phyloP scores from a whole-genome alignment of 2,888 invertebrate genomes.

The Pyrochroa serraticornis region DNA sequence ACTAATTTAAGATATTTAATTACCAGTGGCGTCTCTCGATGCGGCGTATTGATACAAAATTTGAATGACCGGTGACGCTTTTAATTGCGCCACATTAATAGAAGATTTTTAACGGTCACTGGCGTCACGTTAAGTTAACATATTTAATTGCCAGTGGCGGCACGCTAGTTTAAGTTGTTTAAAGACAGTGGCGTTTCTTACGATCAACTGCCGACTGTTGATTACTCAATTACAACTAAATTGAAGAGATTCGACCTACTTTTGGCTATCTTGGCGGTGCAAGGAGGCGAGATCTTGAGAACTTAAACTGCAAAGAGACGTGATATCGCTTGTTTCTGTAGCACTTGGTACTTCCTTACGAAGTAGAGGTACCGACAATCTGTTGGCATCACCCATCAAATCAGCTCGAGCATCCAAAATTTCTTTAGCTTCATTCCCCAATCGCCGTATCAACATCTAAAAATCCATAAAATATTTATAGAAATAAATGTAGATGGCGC shows the following conservation, averaged over 20 bases:
- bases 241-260: conserved; percentile 41
- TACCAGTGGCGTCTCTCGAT: too few species aligned
- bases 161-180: too few species aligned
- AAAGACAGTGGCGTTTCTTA: too few species aligned
- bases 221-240: too few species aligned
- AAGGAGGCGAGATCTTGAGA: conserved; percentile 63
- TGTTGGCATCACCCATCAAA: conserved; percentile 52
- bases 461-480: conserved; percentile 21
- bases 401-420: conserved; percentile 53
- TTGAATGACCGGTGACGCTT: too few species aligned
- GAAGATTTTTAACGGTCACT: too few species aligned
- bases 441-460: conserved; percentile 71
- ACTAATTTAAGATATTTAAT: too few species aligned
- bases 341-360: conserved; percentile 65
- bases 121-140: too few species aligned
- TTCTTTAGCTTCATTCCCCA: conserved; percentile 67
- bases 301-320: conserved; percentile 74
- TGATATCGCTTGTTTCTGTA: conserved; percentile 74
- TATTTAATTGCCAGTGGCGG: too few species aligned
- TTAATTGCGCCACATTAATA: too few species aligned
- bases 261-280: conserved; percentile 62
- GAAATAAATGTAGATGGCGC: background rate
- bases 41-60: too few species aligned
- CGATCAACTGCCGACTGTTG: too few species aligned
- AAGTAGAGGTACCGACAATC: conserved; percentile 58